Conservation (phyloP, 2,888 invertebrate genomes). For the Anodontia alba region DNA sequence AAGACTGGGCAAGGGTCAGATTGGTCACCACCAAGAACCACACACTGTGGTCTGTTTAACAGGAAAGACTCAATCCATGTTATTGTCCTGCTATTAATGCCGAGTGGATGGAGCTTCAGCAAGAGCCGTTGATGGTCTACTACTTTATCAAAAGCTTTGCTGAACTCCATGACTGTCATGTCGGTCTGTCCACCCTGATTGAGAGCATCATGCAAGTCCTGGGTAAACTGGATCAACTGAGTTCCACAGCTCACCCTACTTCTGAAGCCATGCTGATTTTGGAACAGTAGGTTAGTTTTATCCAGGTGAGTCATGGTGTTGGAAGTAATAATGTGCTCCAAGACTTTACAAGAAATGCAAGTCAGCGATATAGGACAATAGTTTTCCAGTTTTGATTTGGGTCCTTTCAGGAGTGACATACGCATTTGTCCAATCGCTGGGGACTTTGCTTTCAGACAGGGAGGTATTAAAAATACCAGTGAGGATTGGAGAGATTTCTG, state of each 20-base stretch:
- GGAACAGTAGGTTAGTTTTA: background rate
- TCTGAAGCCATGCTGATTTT: background rate
- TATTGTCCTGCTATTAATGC: background rate
- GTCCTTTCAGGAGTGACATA: background rate
- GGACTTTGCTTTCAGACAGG: background rate
- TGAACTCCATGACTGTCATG: background rate
- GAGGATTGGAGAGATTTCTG: background rate
- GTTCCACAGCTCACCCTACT: background rate
- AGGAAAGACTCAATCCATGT: too few relatives aligned
- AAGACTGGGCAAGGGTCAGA: too few relatives aligned
- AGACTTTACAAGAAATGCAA: background rate
- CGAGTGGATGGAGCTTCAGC: background rate
- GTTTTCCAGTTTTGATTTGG: background rate
- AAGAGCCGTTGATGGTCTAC: conserved; percentile 2
- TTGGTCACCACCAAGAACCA: too few relatives aligned
- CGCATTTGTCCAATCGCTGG: background rate
- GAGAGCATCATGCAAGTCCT: background rate
- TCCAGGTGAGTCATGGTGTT: background rate
- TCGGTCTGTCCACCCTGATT: background rate
- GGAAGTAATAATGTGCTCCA: background rate
- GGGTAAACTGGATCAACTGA: too few relatives aligned
- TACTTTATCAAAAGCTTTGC: background rate
- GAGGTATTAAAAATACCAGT: conserved; percentile 5
- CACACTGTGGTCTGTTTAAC: too few relatives aligned
- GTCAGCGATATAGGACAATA: background rate